Base-by-base conservation (phyloP, 1,140 invertebrate species). In the Phenacoccus solenopsis region DNA sequence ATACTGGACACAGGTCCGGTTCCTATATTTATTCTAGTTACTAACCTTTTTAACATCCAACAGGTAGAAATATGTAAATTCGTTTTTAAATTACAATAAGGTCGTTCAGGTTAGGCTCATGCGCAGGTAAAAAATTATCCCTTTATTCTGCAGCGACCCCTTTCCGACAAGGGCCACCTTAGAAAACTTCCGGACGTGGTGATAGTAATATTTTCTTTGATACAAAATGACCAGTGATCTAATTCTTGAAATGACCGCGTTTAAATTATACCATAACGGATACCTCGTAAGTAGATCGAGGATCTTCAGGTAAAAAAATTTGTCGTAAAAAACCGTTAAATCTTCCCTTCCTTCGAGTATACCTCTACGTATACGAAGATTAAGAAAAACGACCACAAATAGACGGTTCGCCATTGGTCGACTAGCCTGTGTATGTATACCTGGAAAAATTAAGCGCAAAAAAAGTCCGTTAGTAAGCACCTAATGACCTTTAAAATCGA, bases 51-150 rank as follows among this genome's bases (percentile, higher is more conserved):
- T 49, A 49, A 49, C 38, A 49, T 49, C 38, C 13, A 49, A 49
- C 38, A 49, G 38, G 38, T 49, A 49, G 38, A 49, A 49, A 49
- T 49, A 49, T 49, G 38, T 49, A 49, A 49, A 49, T 49, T 49
- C 20, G 16, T 9, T 49, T 49, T n/a, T 16, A n/a, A 49, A 49
- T 49, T 49, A 49, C 38, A 49, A 49, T 49, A 49, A 49, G 38
- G 38, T 49, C 38, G 38, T 49, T 49, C 38, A 49, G 38, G 38
- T 49, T 49, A 49, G 38, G 38, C 38, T 49, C 38, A 49, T 49
- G 38, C 38, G 38, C 38, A 49, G 38, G 38, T 49, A 49, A 49
- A 49, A 49, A 49, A 49, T 49, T 49, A 49, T 49, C 38, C 38
- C 38, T 49, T 49, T 49, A 49, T 49, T 9, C 16, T n/a, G 38